A percentile compares a stretch with the other conserved stretches of the same genome.
Conservation (phyloP, 2,113 vertebrate genomes). For the Archocentrus centrarchus region DNA sequence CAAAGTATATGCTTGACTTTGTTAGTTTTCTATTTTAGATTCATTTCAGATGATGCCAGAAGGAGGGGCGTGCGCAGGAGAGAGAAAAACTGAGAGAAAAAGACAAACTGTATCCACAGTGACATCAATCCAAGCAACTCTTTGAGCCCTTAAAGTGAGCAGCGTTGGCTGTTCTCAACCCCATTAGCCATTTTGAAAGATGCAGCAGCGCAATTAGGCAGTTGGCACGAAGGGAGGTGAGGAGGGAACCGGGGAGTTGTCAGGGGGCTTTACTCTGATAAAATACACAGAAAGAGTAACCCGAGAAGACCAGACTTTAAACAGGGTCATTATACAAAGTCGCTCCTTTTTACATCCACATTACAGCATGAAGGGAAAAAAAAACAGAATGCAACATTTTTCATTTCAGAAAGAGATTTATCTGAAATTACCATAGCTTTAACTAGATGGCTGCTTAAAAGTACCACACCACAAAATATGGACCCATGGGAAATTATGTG, state of each 20-base stretch:
- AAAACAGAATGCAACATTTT: not conserved
- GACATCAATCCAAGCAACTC: slow-evolving; percentile 46
- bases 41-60: slow-evolving; percentile 29
- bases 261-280: slow-evolving; percentile 23
- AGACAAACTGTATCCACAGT: slow-evolving; percentile 35
- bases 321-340: slow-evolving; percentile 40
- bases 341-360: slow-evolving; percentile 9
- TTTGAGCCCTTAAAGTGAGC: slow-evolving; percentile 53
- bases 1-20: not conserved
- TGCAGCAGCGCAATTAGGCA: slow-evolving; percentile 58
- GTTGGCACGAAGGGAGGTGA: slow-evolving; percentile 35
- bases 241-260: slow-evolving; percentile 23
- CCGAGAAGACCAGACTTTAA: slow-evolving; percentile 25
- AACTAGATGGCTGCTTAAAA: not conserved
- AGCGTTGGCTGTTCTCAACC: slow-evolving; percentile 35
- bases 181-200: slow-evolving; percentile 64
- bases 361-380: not conserved
- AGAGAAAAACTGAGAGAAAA: slow-evolving; percentile 10
- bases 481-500: slow-evolving; percentile 19
- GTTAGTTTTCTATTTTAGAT: slow-evolving; percentile 42
- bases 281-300: slow-evolving; percentile 30
- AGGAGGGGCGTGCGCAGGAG: not conserved
- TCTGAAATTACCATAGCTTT: not conserved
- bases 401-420: not conserved
- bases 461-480: slow-evolving; percentile 3